Base-by-base conservation (phyloP, 2,888 invertebrate species). In the Sussaba pulchella region DNA sequence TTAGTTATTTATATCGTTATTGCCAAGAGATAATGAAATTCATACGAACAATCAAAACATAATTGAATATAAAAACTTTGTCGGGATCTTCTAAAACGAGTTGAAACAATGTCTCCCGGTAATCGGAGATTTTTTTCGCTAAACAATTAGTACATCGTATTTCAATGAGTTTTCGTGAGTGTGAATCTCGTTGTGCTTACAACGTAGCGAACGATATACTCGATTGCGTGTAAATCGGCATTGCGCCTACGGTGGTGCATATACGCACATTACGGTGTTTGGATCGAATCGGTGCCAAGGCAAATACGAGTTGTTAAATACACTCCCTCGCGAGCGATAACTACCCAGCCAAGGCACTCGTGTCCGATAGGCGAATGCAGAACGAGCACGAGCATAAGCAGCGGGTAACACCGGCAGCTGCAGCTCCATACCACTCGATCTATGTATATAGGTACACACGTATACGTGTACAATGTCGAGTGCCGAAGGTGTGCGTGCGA, bases 261-360 rank as follows among this genome's bases (percentile, higher is more conserved):
- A 19, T 14, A 66, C 50, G 41, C 10, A 52, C n/a, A 52, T 21
- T 52, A 63, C 57, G 24, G 47, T 59, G 36, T 57, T 71, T 67
- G 83, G 81, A 88, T 86, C 85, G 85, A 85, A 87, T 85, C 87
- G 82, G 85, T 88, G 85, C 82, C 84, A 88, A 87, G 84, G 85
- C 85, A 88, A 88, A 88, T 88, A 88, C 85, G 83, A 87, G 85
- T 85, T 82, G 87, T 87, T 88, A 86, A 88, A 87, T 88, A 86
- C 85, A 81, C 78, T 73, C 78, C 52, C 72, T 43, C 78, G 75
- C 84, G 80, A 82, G 82, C 88, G 88, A 88, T 87, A 88, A 88
- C 85, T 86, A 84, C 79, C 85, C 84, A 83, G 82, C 78, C 64
- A 43, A 70, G 63, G 61, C 64, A 71, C 71, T 77, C 69, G 67